Base-by-base conservation (phyloP, 2,888 invertebrate genomes). In the Lymantria monacha region DNA sequence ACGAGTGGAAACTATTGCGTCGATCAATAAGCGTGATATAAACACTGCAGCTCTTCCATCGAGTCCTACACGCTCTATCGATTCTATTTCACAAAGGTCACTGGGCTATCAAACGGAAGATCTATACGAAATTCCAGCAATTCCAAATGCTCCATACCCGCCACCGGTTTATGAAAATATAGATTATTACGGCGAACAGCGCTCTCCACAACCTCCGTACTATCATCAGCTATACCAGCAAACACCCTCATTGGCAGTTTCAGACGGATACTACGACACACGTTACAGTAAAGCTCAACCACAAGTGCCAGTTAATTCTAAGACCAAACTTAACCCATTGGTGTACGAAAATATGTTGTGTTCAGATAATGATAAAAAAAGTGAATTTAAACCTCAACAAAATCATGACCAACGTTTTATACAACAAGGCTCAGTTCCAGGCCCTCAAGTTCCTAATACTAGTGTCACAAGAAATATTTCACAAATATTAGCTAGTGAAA, bases 131-230 rank as follows among this genome's bases (percentile, higher is more conserved):
- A 91, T 89, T 63, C 86, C 87, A 52, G 87, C 84, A 42, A 83
- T 84, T 66, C 85, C 90, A 12, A 83, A 78, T 61, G 61, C 77
- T 49, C 85, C 83, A 60, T 87, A 85, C 67, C 81, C 89, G 40
- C 82, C 88, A 43, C 83, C 89, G 41, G 94, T 97, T 30, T 97
- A 97, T 77, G 97, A 97, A 80, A 97, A 97, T 81, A 92, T 97
- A 48, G 96, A 96, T 63, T 96, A 96, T 76, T 96, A 96, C 87
- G 92, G 93, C 7, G 93, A 93, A 49, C 90, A 92, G 62, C 86
- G 90, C 8, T 84, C 91, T 9, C 88, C 92, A 31, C 92, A 91
- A 75, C 92, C 93, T 22, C 93, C 94, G 0, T 94, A 93, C 71
- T 94, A 94, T 66, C 94, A 94, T 74, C 93, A 92, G 66, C 74